Evolutionary conservation across 2,888 invertebrate species (phyloP), one percentile per base, ranked within the genome.

Genomic region (Hyles lineata): DNA sequence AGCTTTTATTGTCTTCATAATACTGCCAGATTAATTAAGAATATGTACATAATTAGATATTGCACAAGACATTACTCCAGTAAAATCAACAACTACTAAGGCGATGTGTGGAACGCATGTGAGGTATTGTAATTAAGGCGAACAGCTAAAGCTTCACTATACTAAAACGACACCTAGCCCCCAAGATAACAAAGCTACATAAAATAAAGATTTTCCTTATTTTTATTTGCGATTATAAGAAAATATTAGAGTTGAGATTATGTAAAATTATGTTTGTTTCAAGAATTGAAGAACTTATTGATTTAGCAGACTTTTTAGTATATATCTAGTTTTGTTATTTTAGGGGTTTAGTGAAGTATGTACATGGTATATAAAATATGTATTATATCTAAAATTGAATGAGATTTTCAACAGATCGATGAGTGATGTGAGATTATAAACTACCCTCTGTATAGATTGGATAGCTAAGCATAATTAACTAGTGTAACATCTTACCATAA

Each of bases 101-200:
- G 63, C 43, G 43, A 23, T 43, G 23, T 67, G 63, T 67, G 63
- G 63, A 67, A 43, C 9, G 35, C 63, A 73, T 76, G 87, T 87
- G 89, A 88, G 88, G 89, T 88, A 88, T 84, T 81, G 83, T 79
- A 82, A 76, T 69, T 83, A 87, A 88, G 88, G 88, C 88, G 78
- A 77, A 83, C 79, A 81, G 79, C 76, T 87, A 81, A 85, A 87
- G 87, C 86, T 86, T 73, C 76, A 74, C 77, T 81, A 86, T 85
- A 82, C 80, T 79, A 82, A 74, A 75, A 81, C 74, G 79, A 81
- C 73, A 79, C 11, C 25, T 75, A 59, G 75, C 74, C 76, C 71
- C 73, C 75, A 74, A 74, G 74, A 25, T 7, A 19, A n/a, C 19
- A 55, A n/a, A 55, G 5, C 55, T n/a, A n/a, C n/a, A 7, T n/a